Conservation (phyloP, 2,113 vertebrate genomes). For the Ceyx cyanopectus region DNA sequence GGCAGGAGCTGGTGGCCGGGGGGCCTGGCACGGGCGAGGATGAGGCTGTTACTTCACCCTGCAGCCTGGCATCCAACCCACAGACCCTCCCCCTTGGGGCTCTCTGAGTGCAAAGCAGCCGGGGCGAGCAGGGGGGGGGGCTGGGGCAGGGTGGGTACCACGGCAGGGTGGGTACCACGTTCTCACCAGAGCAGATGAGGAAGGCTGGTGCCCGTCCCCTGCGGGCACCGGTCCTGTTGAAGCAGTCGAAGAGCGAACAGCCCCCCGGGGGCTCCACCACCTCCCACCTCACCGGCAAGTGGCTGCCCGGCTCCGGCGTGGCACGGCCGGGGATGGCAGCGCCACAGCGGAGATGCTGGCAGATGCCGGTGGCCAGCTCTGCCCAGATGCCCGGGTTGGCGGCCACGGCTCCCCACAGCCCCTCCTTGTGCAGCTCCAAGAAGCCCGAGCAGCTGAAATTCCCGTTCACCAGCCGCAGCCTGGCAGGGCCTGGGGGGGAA, state of each 20-base stretch:
- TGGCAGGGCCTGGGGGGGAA: conserved; percentile 13
- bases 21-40: rapidly evolving
- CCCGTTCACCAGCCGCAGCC: conserved; percentile 41
- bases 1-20: not conserved
- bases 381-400: rapidly evolving
- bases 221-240: not conserved
- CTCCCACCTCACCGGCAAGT: conserved; percentile 44
- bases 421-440: conserved; percentile 50
- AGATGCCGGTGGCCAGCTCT: conserved; percentile 16
- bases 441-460: conserved; percentile 43
- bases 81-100: not conserved
- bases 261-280: not conserved
- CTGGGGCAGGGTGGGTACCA: not conserved
- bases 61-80: not conserved
- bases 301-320: rapidly evolving
- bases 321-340: rapidly evolving
- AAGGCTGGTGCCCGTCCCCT: rapidly evolving
- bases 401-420: conserved; percentile 32
- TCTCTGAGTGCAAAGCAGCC: not conserved
- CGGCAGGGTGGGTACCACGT: not conserved
- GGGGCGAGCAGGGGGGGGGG: no score
- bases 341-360: conserved; percentile 31
- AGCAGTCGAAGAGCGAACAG: not conserved
- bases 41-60: no score
- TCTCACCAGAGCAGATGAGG: conserved; percentile 75